Conservation (phyloP, 1,140 invertebrate genomes). For the Stegodyphus mimosarum region DNA sequence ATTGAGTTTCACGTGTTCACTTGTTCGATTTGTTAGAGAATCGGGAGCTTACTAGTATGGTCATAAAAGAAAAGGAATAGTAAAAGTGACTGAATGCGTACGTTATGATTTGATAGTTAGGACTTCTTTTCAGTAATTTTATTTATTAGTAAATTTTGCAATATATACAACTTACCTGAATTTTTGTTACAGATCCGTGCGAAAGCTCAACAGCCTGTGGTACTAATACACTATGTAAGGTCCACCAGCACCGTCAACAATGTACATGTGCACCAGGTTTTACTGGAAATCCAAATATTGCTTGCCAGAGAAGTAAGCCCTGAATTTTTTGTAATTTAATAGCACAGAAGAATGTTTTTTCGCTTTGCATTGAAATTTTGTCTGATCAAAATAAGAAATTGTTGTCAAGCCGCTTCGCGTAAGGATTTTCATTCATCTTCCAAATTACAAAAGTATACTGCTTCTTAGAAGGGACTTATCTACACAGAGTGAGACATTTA, state of each 20-base stretch:
- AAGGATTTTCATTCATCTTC: neutral
- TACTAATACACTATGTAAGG: constrained; percentile 83
- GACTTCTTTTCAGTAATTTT: neutral
- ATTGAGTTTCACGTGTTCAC: too few species aligned
- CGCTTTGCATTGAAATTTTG: neutral
- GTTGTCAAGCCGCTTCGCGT: neutral
- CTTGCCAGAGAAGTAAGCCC: constrained; percentile 75
- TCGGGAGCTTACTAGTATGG: too few species aligned
- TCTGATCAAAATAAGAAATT: neutral
- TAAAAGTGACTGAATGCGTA: too few species aligned
- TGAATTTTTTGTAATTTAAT: neutral
- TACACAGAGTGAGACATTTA: too few species aligned
- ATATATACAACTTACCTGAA: too few species aligned
- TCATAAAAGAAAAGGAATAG: too few species aligned
- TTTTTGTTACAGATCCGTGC: constrained; percentile 74
- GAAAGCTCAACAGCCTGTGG: constrained; percentile 82
- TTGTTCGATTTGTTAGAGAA: too few species aligned
- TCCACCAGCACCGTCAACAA: constrained; percentile 83
- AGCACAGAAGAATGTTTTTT: too few species aligned
- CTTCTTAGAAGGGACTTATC: too few species aligned
- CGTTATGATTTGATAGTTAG: neutral
- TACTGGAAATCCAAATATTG: constrained; percentile 79
- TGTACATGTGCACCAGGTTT: constrained; percentile 80
- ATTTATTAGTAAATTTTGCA: neutral
- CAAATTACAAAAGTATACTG: too few species aligned